phyloP scores from a whole-genome alignment of 2,797 vertebrate species.

The Spheniscus humboldti region DNA sequence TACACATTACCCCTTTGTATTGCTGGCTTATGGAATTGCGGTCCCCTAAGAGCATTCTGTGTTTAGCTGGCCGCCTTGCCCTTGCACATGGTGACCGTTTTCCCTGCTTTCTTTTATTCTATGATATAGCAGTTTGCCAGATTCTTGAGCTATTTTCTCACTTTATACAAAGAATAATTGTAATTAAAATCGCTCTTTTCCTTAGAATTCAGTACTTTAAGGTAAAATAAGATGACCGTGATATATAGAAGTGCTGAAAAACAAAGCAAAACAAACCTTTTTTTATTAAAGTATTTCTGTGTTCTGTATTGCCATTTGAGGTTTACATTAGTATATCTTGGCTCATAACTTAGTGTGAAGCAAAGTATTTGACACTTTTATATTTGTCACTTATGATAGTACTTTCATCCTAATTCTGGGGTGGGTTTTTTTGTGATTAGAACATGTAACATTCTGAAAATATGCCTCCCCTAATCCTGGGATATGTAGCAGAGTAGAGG shows the following conservation, averaged over 20 bases:
- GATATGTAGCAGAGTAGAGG: background rate
- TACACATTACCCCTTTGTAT: background rate
- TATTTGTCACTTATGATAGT: background rate
- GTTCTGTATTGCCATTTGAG: background rate
- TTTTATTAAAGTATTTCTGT: background rate
- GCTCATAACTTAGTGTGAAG: background rate
- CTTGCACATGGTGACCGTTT: background rate
- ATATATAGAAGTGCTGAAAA: background rate
- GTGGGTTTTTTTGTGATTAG: background rate
- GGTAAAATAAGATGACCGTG: background rate
- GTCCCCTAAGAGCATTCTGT: background rate
- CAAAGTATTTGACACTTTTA: background rate
- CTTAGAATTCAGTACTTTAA: background rate
- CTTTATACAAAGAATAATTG: background rate
- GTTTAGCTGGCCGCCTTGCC: background rate
- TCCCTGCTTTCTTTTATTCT: background rate
- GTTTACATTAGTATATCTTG: background rate
- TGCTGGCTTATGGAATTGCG: background rate
- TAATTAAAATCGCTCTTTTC: background rate
- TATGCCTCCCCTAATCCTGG: background rate
- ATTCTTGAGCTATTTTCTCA: background rate
- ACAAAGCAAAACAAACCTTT: background rate
- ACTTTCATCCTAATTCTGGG: background rate
- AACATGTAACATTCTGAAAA: background rate
- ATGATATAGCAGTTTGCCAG: background rate